phyloP scores from a whole-genome alignment of 2,888 invertebrate species.

The Spatulosminthurus flaviceps region DNA sequence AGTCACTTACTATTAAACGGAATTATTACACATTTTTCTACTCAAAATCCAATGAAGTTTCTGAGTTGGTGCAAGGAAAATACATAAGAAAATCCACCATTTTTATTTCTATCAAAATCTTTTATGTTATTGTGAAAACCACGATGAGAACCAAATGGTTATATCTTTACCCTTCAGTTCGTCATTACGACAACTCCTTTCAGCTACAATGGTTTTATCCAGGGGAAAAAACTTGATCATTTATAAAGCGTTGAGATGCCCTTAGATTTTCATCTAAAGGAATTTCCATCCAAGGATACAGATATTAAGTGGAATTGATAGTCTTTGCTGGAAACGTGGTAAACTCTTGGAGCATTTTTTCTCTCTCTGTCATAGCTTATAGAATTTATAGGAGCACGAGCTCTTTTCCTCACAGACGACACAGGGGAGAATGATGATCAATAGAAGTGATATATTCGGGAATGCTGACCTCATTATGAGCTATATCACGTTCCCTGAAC shows the following conservation, averaged over 20 bases:
- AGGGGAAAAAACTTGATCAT: neutral
- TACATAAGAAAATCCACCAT: too few relatives aligned
- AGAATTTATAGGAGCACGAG: neutral
- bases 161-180: neutral
- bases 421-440: constrained; percentile 3
- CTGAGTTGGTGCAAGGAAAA: too few relatives aligned
- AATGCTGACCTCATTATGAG: constrained; percentile 1
- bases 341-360: neutral
- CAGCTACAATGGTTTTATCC: neutral
- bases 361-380: neutral
- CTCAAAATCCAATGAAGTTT: too few relatives aligned
- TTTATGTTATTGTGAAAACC: neutral
- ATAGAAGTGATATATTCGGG: constrained; percentile 7
- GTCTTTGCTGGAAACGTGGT: too few relatives aligned
- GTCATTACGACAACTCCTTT: neutral
- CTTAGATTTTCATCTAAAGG: neutral
- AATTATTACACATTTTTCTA: neutral
- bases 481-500: constrained; percentile 1
- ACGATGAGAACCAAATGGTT: neutral
- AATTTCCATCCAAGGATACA: neutral
- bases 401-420: neutral
- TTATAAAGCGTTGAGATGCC: constrained; percentile 4
- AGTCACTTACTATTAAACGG: neutral
- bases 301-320: too few relatives aligned
- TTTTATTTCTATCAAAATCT: neutral